phyloP scores from a whole-genome alignment of 2,888 invertebrate genomes.

The Drosophila kuntzei region DNA sequence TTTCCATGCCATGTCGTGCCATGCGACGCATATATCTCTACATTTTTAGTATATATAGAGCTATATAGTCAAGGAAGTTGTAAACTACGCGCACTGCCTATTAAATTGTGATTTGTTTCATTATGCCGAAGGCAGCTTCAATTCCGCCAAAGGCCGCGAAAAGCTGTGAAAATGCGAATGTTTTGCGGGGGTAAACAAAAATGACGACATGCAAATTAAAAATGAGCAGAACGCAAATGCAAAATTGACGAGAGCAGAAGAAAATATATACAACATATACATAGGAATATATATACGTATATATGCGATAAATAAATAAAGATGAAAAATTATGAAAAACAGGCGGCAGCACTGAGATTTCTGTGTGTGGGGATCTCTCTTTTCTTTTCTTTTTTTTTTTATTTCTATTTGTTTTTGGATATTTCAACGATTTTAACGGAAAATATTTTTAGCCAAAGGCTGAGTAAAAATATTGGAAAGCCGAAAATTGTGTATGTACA shows the following conservation, averaged over 20 bases:
- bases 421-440: conserved; percentile 56
- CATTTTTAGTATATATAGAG: conserved; percentile 19
- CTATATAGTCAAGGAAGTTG: conserved; percentile 69
- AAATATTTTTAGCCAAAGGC: conserved; percentile 74
- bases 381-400: conserved; percentile 29
- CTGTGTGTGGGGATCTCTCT: conserved; percentile 8
- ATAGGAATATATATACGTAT: not conserved
- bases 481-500: conserved; percentile 49
- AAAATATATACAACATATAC: conserved; percentile 15
- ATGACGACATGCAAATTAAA: conserved; percentile 65
- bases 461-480: conserved; percentile 71
- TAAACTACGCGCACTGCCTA: conserved; percentile 60
- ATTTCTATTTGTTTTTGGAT: conserved; percentile 42
- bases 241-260: conserved; percentile 39
- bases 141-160: conserved; percentile 53
- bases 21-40: conserved; percentile 8
- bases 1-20: conserved; percentile 51
- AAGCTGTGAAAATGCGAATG: conserved; percentile 40
- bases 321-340: conserved; percentile 76
- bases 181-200: conserved; percentile 65
- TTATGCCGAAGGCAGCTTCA: conserved; percentile 20
- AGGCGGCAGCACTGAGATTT: conserved; percentile 53
- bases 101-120: conserved; percentile 73
- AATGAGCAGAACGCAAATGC: conserved; percentile 29
- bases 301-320: conserved; percentile 64